These are phyloP conservation scores for Buteo buteo DNA, from an alignment of 2,113 vertebrate genomes.

Conservation along the genomic window DNA sequence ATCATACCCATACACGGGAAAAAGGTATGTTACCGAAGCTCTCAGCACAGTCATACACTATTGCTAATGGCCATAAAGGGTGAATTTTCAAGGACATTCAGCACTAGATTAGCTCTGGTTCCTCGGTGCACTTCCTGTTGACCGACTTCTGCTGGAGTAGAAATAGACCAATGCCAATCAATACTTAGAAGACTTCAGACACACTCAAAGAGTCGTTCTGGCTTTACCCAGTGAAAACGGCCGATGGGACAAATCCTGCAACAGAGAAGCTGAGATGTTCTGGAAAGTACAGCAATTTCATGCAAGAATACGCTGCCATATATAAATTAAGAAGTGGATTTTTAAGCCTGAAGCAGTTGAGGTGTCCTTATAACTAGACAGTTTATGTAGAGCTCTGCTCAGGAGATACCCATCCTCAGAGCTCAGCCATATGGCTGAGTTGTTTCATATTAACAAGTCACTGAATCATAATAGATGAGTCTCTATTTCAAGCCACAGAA, in stretches of 20 bases:
- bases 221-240: neutral
- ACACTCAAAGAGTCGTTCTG: neutral
- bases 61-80: neutral
- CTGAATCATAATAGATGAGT: neutral
- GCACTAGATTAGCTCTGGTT: neutral
- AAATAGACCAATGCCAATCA: neutral
- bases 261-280: neutral
- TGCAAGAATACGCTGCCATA: neutral
- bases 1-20: rapidly evolving
- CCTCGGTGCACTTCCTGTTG: neutral
- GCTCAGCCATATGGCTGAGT: neutral
- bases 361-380: neutral
- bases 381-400: neutral
- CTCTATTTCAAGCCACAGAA: neutral
- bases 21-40: neutral
- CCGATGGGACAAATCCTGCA: neutral
- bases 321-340: neutral
- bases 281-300: neutral
- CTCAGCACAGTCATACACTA: neutral
- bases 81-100: neutral
- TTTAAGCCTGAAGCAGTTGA: neutral
- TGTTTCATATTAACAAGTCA: neutral
- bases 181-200: neutral
- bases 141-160: neutral
- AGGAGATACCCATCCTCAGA: neutral